phyloP scores from a whole-genome alignment of 1,140 invertebrate genomes.

The Ips typographus region DNA sequence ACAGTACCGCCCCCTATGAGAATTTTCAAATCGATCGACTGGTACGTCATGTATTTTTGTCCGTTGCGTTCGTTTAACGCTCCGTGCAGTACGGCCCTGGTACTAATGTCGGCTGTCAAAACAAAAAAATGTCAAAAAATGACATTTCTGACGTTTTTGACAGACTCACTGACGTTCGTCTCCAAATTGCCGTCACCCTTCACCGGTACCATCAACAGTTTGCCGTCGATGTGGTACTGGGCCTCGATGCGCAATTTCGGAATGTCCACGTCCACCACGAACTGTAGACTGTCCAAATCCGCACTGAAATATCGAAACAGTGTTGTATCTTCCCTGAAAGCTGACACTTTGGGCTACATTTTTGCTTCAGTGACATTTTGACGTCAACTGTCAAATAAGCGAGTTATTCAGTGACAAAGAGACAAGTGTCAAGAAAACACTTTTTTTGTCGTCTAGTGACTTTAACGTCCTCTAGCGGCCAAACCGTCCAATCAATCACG shows the following conservation, averaged over 20 bases:
- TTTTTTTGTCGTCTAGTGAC: no score
- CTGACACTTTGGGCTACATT: no score
- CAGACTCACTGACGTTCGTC: conserved; percentile 63
- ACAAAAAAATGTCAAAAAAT: not conserved
- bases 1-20: conserved; percentile 60
- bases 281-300: conserved; percentile 54
- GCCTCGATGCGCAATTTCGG: conserved; percentile 61
- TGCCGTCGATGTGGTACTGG: conserved; percentile 62
- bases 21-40: conserved; percentile 57
- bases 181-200: conserved; percentile 60
- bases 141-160: no score
- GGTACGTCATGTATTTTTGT: conserved; percentile 57
- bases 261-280: conserved; percentile 57
- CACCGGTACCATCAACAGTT: conserved; percentile 62
- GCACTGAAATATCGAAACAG: conserved; percentile 56
- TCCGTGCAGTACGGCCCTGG: conserved; percentile 55
- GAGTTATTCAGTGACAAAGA: no score
- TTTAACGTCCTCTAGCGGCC: no score
- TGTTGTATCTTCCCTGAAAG: no score
- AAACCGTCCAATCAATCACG: no score
- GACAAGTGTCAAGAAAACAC: no score
- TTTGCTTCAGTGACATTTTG: no score
- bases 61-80: conserved; percentile 54
- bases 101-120: conserved; percentile 57
- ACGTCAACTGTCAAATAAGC: no score